Base-by-base conservation (phyloP, 2,888 invertebrate species). In the Agrochola litura region DNA sequence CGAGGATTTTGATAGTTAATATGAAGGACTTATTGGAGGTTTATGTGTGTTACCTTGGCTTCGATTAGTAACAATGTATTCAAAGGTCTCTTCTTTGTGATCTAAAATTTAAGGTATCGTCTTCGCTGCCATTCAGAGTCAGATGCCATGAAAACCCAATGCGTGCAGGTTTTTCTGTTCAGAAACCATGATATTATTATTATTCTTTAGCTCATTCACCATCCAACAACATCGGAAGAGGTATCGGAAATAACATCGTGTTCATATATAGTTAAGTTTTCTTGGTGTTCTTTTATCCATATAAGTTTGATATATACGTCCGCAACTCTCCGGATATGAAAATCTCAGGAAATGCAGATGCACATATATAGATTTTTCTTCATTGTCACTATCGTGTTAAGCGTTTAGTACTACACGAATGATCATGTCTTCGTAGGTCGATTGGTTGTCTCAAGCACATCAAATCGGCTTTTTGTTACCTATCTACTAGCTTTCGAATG, bases 391-490 rank as follows among this genome's bases (percentile, higher is more conserved):
- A 6, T 49, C 19, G 37, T 46, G 16, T 43, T 49, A 9, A 49
- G 30, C 8, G 2, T 25, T 56, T 46, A 9, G 10, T n/a, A 19
- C 61, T 52, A 22, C 14, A 22, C 14, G 37, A 54, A 37, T 46
- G 58, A 41, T 52, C 37, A 60, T 12, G 46, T 46, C 37, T 49
- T 37, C 14, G 3, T 43, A 16, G 0, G 25, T 76, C 56, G 43
- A 77, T 79, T 83, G 22, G 54, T 61, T 60, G 77, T 63, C 43
- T 56, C 43, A 61, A 75, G 63, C 78, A 68, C 52, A 64, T 63
- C 52, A 25, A 79, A 83, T 83, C 37, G 8, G 22, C 61, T 67
- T 83, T 76, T 83, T 77, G 78, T 77, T 43, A 80, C 5, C 43
- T 43, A 22, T 56, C 16, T 63, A 25, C 37, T 6, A 68, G 83